Conservation (phyloP, 2,113 vertebrate species). For the Eudyptes chrysolophus region DNA sequence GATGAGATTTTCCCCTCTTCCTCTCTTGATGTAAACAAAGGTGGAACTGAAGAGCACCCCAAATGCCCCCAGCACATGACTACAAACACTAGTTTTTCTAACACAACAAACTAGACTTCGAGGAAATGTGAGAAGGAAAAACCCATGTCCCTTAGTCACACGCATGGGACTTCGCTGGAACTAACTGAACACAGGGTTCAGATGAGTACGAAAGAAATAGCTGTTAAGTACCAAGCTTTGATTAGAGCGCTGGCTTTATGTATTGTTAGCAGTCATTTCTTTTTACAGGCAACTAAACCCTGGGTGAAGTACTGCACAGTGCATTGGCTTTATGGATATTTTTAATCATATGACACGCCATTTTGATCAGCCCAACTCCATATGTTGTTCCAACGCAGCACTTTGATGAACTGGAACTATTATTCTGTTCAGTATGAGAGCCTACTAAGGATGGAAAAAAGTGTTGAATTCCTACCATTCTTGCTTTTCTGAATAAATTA, state of each 20-base stretch:
- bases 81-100: not conserved
- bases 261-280: not conserved
- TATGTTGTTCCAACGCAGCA: not conserved
- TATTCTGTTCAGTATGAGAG: not conserved
- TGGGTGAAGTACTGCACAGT: not conserved
- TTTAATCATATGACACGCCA: rapidly evolving
- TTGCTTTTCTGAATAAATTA: not conserved
- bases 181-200: not conserved
- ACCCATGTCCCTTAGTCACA: not conserved
- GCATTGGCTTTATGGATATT: not conserved
- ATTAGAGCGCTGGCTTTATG: not conserved
- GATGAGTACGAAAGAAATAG: not conserved
- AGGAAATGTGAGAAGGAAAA: not conserved
- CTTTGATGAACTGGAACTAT: not conserved
- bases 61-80: not conserved
- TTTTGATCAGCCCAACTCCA: not conserved
- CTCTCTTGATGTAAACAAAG: not conserved
- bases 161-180: not conserved
- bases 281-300: not conserved
- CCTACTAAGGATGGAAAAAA: not conserved
- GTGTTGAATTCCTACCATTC: not conserved
- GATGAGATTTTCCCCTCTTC: not conserved
- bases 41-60: not conserved
- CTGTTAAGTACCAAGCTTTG: not conserved
- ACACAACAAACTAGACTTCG: not conserved